Conservation (phyloP, 2,888 invertebrate genomes). For the Peribatodes rhomboidaria region DNA sequence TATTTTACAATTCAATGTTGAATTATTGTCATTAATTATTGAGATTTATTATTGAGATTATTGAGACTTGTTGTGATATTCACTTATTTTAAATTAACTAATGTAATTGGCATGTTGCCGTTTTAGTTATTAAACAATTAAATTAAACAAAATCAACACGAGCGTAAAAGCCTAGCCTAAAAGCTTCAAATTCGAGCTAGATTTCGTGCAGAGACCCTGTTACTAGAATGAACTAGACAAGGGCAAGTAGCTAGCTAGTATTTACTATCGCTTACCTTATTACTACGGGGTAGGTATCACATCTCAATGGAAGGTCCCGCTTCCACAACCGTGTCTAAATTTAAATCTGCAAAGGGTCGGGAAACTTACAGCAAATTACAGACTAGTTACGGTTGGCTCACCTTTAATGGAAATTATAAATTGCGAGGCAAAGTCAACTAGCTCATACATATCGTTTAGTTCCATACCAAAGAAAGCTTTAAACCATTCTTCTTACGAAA, state of each 20-base stretch:
- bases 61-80: no score
- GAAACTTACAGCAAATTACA: slow-evolving; percentile 47
- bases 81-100: no score
- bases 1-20: no score
- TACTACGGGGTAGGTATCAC: slow-evolving; percentile 5
- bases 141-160: no score
- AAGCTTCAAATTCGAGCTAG: no score
- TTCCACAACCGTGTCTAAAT: slow-evolving; percentile 35
- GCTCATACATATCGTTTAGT: slow-evolving; percentile 5
- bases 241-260: no score
- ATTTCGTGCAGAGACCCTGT: no score
- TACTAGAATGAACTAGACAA: background rate
- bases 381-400: slow-evolving; percentile 47
- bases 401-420: slow-evolving; percentile 50
- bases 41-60: no score
- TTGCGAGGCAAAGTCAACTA: slow-evolving; percentile 37
- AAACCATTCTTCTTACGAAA: background rate
- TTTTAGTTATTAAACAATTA: no score
- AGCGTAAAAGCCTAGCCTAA: no score
- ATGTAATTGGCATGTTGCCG: no score
- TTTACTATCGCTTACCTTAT: background rate
- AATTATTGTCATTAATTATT: no score
- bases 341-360: slow-evolving; percentile 46
- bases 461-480: slow-evolving; percentile 6
- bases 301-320: slow-evolving; percentile 21